Evolutionary conservation across 1,140 invertebrate genomes (phyloP).

Genomic region (Leptinotarsa undecemlineata): DNA sequence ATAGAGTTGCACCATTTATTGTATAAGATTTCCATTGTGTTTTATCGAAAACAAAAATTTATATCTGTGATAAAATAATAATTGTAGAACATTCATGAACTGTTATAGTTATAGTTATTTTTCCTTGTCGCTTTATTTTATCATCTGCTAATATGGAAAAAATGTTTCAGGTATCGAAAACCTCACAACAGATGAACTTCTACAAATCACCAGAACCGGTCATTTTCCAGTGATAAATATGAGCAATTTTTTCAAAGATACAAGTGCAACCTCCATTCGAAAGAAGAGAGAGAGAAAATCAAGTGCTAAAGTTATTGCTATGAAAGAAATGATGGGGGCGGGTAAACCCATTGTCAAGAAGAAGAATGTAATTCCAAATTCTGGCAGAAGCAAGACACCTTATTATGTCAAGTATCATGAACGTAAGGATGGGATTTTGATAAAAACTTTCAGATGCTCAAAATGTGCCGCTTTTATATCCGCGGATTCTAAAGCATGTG

Average conservation of each 20-base stretch:
- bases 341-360: background rate
- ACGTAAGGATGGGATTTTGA: background rate
- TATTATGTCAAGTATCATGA: slow-evolving; percentile 1
- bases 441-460: background rate
- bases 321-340: background rate
- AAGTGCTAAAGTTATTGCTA: background rate
- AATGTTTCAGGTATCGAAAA: background rate
- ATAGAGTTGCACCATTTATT: too few relatives aligned
- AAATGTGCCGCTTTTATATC: background rate
- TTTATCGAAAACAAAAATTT: too few relatives aligned
- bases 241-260: background rate
- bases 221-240: slow-evolving; percentile 5
- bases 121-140: too few relatives aligned
- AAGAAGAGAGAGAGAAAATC: slow-evolving; percentile 1
- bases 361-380: background rate
- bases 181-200: background rate
- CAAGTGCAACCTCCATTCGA: background rate
- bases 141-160: background rate
- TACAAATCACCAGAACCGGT: background rate
- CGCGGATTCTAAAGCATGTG: background rate
- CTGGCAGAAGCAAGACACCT: background rate
- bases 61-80: too few relatives aligned
- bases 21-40: too few relatives aligned
- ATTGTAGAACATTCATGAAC: too few relatives aligned
- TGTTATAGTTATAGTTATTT: too few relatives aligned